Evolutionary conservation across 2,888 invertebrate genomes (phyloP), one percentile per base, ranked within the genome.

Genomic region (Tenthredo notha): DNA sequence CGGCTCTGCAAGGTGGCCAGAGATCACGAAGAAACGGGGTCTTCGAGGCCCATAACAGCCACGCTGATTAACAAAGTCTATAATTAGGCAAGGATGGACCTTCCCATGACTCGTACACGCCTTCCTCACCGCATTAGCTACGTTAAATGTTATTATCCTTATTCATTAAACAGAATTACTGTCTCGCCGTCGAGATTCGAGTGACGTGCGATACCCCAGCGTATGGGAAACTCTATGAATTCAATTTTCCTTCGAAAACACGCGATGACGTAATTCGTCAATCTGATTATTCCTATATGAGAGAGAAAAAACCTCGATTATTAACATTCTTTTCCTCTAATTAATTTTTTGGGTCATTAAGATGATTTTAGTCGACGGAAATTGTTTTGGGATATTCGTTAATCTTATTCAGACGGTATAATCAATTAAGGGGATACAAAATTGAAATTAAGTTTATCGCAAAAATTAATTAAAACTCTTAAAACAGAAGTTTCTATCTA

Each of bases 41-140:
- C 50, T 85, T 84, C 83, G 67, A 33, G 43, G 74, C 29, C 47
- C 80, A 84, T 84, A 75, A 86, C 54, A 25, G 77, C 78, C 74
- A 37, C 29, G 74, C 74, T 54, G 78, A 85, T 85, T 85, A 86
- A 84, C 85, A 86, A 87, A 86, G 85, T 85, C 84, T 80, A 77
- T 84, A 86, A 84, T 84, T 86, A 87, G 78, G 77, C 43, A 85
- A 61, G 85, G 84, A 86, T 83, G 80, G 54, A 58, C 54, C 54
- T 58, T n/a, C 15, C n/a, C 29, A 21, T 7, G 12, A 40, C 37
- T 61, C 61, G 33, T 65, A 37, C 80, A 61, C 74, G 74, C 74
- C 47, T 61, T 40, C 21, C 15, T 61, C 33, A 25, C n/a, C 25
- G 77, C 77, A 50, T 50, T 77, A 77, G 50, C 25, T 29, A 54